Percentiles rank a stretch among this genome's conserved stretches.
Conservation (phyloP, 2,888 invertebrate genomes). For the Mesorhabditis spiculigera region DNA sequence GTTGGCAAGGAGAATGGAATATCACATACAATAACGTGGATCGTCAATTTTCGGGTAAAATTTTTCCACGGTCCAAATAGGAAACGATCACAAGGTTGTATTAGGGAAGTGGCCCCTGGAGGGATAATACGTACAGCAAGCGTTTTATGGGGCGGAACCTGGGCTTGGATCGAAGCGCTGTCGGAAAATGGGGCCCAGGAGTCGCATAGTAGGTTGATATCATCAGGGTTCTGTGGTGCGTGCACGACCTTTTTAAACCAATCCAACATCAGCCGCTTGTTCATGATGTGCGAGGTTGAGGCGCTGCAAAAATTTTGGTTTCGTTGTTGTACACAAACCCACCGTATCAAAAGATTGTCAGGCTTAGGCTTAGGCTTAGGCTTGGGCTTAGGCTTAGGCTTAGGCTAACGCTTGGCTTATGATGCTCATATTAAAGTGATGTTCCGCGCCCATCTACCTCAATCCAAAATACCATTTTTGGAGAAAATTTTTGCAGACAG, state of each 20-base stretch:
- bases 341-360: conserved; percentile 16
- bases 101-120: too few species aligned
- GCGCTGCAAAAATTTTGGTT: too few species aligned
- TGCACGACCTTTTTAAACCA: conserved; percentile 12
- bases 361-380: background rate
- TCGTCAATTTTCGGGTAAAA: conserved; percentile 3
- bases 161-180: conserved; percentile 9
- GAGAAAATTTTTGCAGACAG: too few species aligned
- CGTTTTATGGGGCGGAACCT: conserved; percentile 7
- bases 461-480: too few species aligned
- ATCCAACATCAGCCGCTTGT: conserved; percentile 9
- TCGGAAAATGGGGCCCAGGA: conserved; percentile 16
- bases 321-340: too few species aligned
- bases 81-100: conserved; percentile 21
- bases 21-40: background rate
- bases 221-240: background rate
- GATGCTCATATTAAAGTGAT: too few species aligned
- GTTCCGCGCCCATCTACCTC: too few species aligned
- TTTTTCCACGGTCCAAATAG: conserved; percentile 12
- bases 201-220: conserved; percentile 16
- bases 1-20: conserved; percentile 6
- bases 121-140: conserved; percentile 11
- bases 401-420: too few species aligned
- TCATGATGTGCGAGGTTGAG: conserved; percentile 18
- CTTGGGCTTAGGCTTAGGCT: conserved; percentile 9